Evolutionary conservation across 1,140 invertebrate genomes (phyloP), one percentile per base, ranked within the genome.

Genomic region (Harpegnathos saltator): DNA sequence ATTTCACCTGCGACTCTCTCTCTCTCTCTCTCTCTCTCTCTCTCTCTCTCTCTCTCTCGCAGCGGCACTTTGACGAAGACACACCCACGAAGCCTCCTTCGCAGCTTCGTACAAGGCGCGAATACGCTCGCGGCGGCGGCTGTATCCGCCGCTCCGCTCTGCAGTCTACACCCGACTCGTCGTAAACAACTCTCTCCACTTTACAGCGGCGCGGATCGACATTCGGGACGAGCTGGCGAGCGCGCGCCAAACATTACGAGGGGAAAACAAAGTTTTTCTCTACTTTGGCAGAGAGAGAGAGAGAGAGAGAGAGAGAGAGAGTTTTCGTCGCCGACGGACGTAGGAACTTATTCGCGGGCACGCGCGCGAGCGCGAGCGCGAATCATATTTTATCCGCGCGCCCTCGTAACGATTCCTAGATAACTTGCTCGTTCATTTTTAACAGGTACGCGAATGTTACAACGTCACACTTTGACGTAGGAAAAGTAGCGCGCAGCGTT

Each of bases 151-250:
- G 44, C 11, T n/a, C n/a, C n/a, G 14, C 62, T 4, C 50, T 15
- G 29, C 29, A 71, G 69, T 80, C 33, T 80, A 71, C 33, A 29
- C 29, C 66, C n/a, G 17, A 29, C n/a, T n/a, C 12, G 56, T 77
- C 75, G 38, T 80, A 80, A 80, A 80, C 75, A 69, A 26, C 33
- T 52, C 44, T 52, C 44, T 80, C 69, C n/a, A 71, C 54, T 80
- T 71, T 69, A 56, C 52, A 71, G 7, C 19, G 17, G 3, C 17
- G 56, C 54, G 22, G n/a, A n/a, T 80, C 22, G 3, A 14, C 22
- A 68, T n/a, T 69, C 33, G 22, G 15, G 14, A 17, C 22, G 52
- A 58, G n/a, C 22, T 7, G 1, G 52, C 50, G 14, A 63, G 50
- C 14, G 14, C 0, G 24, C 38, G n/a, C n/a, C 33, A 73, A 59